These are phyloP conservation scores for Aquatica leii DNA, from an alignment of 2,888 invertebrate species.

Conservation along the genomic window DNA sequence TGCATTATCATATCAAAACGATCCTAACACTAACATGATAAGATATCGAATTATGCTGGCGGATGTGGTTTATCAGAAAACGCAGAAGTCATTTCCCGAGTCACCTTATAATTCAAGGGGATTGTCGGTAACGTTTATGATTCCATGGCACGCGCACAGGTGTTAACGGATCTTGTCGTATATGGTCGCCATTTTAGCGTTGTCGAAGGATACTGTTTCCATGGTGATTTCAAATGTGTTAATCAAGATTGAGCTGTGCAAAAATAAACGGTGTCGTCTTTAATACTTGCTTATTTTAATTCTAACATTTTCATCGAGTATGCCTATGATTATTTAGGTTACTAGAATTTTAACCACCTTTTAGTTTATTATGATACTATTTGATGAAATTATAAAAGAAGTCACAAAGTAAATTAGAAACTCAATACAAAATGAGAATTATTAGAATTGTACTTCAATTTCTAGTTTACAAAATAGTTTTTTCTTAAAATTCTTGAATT, in stretches of 20 bases:
- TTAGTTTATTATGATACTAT: too few relatives aligned
- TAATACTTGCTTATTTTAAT: too few relatives aligned
- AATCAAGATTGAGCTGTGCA: background rate
- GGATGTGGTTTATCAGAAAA: constrained; percentile 38
- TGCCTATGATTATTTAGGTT: too few relatives aligned
- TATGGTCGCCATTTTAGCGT: constrained; percentile 27
- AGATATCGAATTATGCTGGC: constrained; percentile 36
- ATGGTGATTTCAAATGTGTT: constrained; percentile 13
- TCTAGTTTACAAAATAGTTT: too few relatives aligned
- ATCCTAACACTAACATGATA: constrained; percentile 31
- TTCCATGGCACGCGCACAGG: constrained; percentile 36
- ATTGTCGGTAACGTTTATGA: constrained; percentile 27
- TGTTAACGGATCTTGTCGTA: constrained; percentile 31
- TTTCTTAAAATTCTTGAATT: too few relatives aligned
- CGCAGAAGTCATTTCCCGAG: constrained; percentile 34
- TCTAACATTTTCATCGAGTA: too few relatives aligned
- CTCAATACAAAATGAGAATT: too few relatives aligned
- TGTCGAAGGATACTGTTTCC: constrained; percentile 31
- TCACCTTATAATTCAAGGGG: constrained; percentile 33
- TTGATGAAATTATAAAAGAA: too few relatives aligned
- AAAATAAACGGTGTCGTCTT: too few relatives aligned
- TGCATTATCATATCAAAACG: constrained; percentile 38
- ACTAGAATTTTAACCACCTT: too few relatives aligned
- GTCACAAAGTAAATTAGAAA: too few relatives aligned
- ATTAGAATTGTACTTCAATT: too few relatives aligned